A percentile compares a stretch with the other conserved stretches of the same genome.
Conservation (phyloP, 2,888 invertebrate species). For the Cryptus armator region DNA sequence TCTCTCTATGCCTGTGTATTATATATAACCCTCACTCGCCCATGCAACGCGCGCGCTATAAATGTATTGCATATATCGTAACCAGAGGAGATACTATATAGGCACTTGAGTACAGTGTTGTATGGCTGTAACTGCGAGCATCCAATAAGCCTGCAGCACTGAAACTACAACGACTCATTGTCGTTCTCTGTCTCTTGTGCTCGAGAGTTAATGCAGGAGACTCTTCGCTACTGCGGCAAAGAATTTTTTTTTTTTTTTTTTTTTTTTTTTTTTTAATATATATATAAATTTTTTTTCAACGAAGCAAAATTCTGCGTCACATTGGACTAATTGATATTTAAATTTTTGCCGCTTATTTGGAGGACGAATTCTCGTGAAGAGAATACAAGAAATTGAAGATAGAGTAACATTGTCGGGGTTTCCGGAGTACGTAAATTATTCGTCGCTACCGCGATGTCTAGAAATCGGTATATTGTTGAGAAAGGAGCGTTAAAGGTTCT, state of each 20-base stretch:
- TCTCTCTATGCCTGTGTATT: slow-evolving; percentile 28
- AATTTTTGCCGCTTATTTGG: not conserved
- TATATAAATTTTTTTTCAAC: not conserved
- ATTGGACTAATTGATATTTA: not conserved
- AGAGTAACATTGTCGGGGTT: not conserved
- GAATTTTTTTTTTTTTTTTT: too few relatives aligned
- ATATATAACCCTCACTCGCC: slow-evolving; percentile 33
- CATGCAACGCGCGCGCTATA: slow-evolving; percentile 20
- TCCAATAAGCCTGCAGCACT: slow-evolving; percentile 5
- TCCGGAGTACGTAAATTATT: not conserved
- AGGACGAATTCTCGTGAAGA: not conserved
- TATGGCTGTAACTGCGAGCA: not conserved
- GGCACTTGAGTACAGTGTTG: not conserved
- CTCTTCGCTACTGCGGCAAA: not conserved
- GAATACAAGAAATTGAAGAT: not conserved
- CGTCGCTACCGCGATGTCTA: not conserved
- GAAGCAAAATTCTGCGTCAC: not conserved
- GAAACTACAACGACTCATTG: slow-evolving; percentile 41
- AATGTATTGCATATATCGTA: slow-evolving; percentile 8
- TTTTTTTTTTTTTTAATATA: not conserved
- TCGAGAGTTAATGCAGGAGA: not conserved
- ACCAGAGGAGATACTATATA: not conserved
- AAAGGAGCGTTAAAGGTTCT: slow-evolving; percentile 1
- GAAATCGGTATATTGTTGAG: not conserved
- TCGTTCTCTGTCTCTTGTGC: not conserved